Conservation (phyloP, 2,888 invertebrate genomes). For the Ormyrus rosae region DNA sequence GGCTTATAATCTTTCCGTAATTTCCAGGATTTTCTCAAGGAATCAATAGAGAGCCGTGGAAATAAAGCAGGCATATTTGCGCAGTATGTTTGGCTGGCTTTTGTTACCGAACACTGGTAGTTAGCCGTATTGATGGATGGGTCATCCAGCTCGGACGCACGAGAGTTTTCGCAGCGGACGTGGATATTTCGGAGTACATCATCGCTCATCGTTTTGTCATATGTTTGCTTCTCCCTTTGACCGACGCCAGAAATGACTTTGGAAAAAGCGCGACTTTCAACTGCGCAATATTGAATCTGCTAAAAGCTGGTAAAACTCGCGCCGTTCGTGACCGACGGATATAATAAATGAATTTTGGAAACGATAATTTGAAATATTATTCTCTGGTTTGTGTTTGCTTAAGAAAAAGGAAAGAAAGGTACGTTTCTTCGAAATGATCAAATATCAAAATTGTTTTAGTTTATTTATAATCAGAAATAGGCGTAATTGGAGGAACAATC, state of each 20-base stretch:
- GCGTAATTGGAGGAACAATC: no score
- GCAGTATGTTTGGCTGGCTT: slow-evolving; percentile 10
- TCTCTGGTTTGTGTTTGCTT: no score
- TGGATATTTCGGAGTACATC: slow-evolving; percentile 7
- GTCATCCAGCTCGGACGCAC: slow-evolving; percentile 1
- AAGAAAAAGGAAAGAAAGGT: no score
- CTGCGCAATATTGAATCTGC: not conserved
- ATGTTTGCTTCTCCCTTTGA: slow-evolving; percentile 11
- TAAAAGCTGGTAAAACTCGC: slow-evolving; percentile 27
- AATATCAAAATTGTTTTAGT: no score
- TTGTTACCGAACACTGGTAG: not conserved
- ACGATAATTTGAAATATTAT: no score
- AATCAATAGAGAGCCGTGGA: not conserved
- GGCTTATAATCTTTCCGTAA: no score
- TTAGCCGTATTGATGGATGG: slow-evolving; percentile 30
- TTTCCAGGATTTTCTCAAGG: no score
- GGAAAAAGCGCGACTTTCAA: not conserved
- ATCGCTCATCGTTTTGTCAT: slow-evolving; percentile 44
- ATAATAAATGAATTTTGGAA: no score
- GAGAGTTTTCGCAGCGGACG: slow-evolving; percentile 17
- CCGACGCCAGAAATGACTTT: not conserved
- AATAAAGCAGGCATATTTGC: slow-evolving; percentile 4
- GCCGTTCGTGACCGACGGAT: not conserved
- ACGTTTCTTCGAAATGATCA: no score
- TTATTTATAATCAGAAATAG: no score